Evolutionary conservation across 2,113 vertebrate genomes (phyloP), one percentile per base, ranked within the genome.

Genomic region (Oenanthe oenanthe): DNA sequence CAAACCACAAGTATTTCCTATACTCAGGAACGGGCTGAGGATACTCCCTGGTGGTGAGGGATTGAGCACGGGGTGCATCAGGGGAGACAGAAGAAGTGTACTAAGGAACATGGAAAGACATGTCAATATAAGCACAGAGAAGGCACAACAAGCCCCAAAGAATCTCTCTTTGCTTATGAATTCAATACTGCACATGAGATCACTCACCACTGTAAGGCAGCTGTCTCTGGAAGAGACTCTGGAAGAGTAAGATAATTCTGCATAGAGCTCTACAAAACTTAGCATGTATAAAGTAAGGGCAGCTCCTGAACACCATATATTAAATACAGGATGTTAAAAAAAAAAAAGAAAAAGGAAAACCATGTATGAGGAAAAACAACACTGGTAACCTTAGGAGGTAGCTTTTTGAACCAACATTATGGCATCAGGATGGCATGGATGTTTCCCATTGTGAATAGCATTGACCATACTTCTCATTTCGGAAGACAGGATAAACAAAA

Each of bases 21-120:
- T 5, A 10, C 17, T 17, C 38, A 47, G 54, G 17, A 86, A 28
- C 24, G 29, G 40, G 63, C 45, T 53, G 63, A 76, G 36, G 42
- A 61, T 43, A 67, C n/a, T 82, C 51, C 34, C 65, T 31, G 24
- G 15, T n/a, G 29, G 26, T 12, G 42, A 45, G 40, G 17, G 19
- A 45, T 7, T 7, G 42, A 66, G 54, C 9, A 8, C 1, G 0
- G 60, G 19, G 36, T 68, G 7, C 42, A 31, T 15, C 2, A 3
- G 22, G 10, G 32, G 26, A 60, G 12, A 38, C 15, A 28, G 36
- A 66, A 19, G 24, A 13, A 8, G 6, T 34, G 4, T 72, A 28
- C 12, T 28, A 51, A 85, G 34, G 24, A 82, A 29, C 29, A n/a
- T 17, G 13, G 70, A 43, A 88, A 78, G 21, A 65, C 4, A 34